Evolutionary conservation across 2,888 invertebrate genomes (phyloP).

Genomic region (Notodonta dromedarius): DNA sequence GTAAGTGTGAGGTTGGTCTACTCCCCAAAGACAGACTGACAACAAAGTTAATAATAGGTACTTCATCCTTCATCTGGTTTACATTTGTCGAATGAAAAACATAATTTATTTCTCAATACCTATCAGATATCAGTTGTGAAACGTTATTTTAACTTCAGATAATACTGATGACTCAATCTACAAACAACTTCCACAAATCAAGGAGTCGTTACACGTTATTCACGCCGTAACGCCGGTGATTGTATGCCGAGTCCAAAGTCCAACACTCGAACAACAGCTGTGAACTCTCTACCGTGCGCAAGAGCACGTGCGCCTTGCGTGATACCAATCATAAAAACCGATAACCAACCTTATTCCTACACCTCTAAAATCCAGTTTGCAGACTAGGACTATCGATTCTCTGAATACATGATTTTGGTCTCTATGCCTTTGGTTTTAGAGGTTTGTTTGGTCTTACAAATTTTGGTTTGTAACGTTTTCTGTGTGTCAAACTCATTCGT

Average conservation of each 20-base stretch:
- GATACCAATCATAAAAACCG: constrained; percentile 43
- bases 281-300: constrained; percentile 64
- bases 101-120: constrained; percentile 7
- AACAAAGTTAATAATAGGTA: no score
- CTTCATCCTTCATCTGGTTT: not conserved
- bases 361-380: constrained; percentile 15
- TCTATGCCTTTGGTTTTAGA: constrained; percentile 1
- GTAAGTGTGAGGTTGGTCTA: no score
- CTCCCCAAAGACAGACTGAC: no score
- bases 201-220: constrained; percentile 52
- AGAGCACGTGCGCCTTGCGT: constrained; percentile 67
- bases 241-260: constrained; percentile 78
- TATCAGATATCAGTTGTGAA: constrained; percentile 6
- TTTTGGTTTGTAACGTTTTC: constrained; percentile 15
- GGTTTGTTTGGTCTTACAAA: not conserved
- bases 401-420: not conserved
- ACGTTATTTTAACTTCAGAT: constrained; percentile 12
- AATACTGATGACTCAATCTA: constrained; percentile 39
- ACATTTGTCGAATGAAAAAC: not conserved
- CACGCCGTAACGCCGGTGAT: constrained; percentile 71
- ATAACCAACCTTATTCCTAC: constrained; percentile 32
- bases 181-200: constrained; percentile 48
- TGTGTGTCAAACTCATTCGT: constrained; percentile 28
- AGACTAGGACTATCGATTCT: not conserved
- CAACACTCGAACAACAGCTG: constrained; percentile 69